These are phyloP conservation scores for Rhincodon typus DNA, from an alignment of 2,797 vertebrate species.

Conservation along the genomic window DNA sequence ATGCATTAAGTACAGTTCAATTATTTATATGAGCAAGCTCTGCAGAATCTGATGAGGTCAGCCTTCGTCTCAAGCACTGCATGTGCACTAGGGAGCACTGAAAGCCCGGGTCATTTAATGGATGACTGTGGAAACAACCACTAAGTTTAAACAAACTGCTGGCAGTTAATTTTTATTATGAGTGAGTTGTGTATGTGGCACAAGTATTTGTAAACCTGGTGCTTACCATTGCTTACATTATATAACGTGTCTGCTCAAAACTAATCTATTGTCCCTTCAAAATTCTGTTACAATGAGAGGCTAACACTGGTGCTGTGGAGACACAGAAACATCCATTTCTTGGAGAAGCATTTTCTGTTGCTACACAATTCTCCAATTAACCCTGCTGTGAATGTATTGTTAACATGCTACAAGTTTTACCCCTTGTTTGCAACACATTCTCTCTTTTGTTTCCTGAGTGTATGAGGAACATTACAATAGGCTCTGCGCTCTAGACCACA, in stretches of 20 bases:
- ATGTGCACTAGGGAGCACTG: neutral
- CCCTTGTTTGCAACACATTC: too few relatives aligned
- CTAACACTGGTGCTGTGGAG: neutral
- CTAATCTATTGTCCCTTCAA: neutral
- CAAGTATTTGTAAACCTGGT: neutral
- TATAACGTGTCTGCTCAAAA: neutral
- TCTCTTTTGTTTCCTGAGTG: too few relatives aligned
- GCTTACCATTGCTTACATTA: neutral
- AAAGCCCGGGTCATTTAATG: neutral
- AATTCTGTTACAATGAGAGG: neutral
- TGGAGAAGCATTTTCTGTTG: too few relatives aligned
- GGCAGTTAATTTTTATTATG: neutral
- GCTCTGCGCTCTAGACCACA: too few relatives aligned
- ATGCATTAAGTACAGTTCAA: neutral
- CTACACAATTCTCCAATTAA: too few relatives aligned
- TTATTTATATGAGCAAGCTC: neutral
- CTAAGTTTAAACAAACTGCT: neutral
- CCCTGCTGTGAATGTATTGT: too few relatives aligned
- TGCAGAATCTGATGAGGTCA: neutral
- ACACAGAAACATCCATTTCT: too few relatives aligned
- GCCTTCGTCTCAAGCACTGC: neutral
- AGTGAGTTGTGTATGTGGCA: neutral
- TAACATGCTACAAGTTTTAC: too few relatives aligned
- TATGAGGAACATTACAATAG: too few relatives aligned
- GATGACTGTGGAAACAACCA: neutral